These are phyloP conservation scores for Candidula unifasciata DNA, from an alignment of 2,888 invertebrate species.

Conservation along the genomic window DNA sequence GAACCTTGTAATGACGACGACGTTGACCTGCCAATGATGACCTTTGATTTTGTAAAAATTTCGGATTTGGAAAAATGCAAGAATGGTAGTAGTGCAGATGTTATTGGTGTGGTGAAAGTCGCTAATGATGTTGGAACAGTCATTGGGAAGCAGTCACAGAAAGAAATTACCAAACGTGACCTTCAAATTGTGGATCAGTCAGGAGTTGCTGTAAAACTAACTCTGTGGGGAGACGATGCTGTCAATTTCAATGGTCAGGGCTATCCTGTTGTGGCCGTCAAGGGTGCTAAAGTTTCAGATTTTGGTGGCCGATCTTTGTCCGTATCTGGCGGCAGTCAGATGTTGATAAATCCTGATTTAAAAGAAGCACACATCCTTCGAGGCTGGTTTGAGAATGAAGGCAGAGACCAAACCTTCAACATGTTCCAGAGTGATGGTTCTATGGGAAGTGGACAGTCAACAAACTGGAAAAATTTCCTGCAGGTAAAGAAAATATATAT, in stretches of 20 bases:
- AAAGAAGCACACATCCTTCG: slow-evolving; percentile 89
- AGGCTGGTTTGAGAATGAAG: slow-evolving; percentile 91
- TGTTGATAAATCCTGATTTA: slow-evolving; percentile 92
- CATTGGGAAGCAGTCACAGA: slow-evolving; percentile 85
- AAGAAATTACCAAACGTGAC: slow-evolving; percentile 93
- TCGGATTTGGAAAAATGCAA: slow-evolving; percentile 84
- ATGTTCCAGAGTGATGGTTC: slow-evolving; percentile 69
- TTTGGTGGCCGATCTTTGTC: slow-evolving; percentile 83
- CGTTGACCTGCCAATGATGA: slow-evolving; percentile 85
- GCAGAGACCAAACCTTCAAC: slow-evolving; percentile 76
- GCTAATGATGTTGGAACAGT: slow-evolving; percentile 86
- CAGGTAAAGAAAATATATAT: slow-evolving; percentile 37
- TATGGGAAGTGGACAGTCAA: slow-evolving; percentile 54
- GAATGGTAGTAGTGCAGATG: slow-evolving; percentile 86
- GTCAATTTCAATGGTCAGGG: slow-evolving; percentile 87
- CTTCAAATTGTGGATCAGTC: slow-evolving; percentile 90
- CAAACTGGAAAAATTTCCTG: slow-evolving; percentile 85
- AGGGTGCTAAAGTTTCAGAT: slow-evolving; percentile 90
- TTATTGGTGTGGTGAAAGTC: slow-evolving; percentile 91
- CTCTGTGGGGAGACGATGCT: slow-evolving; percentile 93
- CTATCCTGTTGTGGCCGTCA: slow-evolving; percentile 90
- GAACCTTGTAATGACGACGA: slow-evolving; percentile 79
- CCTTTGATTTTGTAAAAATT: slow-evolving; percentile 88
- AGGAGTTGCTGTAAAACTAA: slow-evolving; percentile 86
- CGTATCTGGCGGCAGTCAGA: slow-evolving; percentile 71